Base-by-base conservation (phyloP, 1,140 invertebrate species). In the Heliconius melpomene region DNA sequence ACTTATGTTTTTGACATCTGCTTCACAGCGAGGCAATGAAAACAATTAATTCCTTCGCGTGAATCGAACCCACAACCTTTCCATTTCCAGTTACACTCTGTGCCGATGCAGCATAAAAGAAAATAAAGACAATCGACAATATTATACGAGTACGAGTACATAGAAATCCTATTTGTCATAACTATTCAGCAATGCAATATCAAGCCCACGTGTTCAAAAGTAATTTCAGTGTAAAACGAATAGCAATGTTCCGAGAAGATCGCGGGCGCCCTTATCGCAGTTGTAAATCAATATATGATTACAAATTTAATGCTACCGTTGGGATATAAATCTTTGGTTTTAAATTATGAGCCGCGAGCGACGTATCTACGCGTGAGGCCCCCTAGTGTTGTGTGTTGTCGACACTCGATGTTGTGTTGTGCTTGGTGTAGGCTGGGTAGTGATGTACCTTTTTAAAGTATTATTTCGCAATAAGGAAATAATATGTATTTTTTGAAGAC, bases 241-340 rank as follows among this genome's bases (percentile, higher is more conserved):
- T 79, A 79, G 85, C 80, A 75, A 75, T 84, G 82, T 93, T 94
- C 92, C 80, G 75, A 82, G 92, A 94, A 93, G 89, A 84, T 90
- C 84, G 88, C 90, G 84, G 90, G 89, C 86, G 85, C 85, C 83
- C 89, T 91, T 94, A 94, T 94, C 93, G 91, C 75, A 70, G 87
- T 88, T 92, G 91, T 94, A 94, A 94, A 94, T 94, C 93, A 94
- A 94, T 93, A 94, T 94, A 93, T 93, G 93, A 94, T 94, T 94
- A 94, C 93, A 94, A 94, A 94, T 94, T 94, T 94, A 94, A 93
- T 94, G 93, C 93, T 94, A 94, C 93, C 90, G 93, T 94, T 93
- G 91, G 85, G 87, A 88, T 90, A 93, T 94, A 94, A 94, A 94
- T 93, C 93, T 92, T 87, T 79, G 85, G 90, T 92, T 93, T 92